Evolutionary conservation across 2,888 invertebrate genomes (phyloP), one percentile per base, ranked within the genome.

Genomic region (Trissolcus brochymenae): DNA sequence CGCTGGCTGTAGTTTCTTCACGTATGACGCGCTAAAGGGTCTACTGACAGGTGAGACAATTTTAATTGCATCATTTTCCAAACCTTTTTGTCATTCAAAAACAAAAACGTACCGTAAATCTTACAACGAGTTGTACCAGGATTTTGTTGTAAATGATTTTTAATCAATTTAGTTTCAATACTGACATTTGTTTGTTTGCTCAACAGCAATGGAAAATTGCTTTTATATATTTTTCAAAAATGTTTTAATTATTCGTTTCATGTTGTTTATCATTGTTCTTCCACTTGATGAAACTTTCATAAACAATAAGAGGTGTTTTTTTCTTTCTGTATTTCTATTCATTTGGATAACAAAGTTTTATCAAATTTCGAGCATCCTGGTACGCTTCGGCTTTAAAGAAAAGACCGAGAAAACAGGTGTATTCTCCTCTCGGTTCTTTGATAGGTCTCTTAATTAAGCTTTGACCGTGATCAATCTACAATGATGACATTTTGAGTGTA

Each of bases 1-100:
- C 90, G 98, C 99, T 0, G 99, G 99, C 3, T 95, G 95, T 60
- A 97, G 98, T 14, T 99, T 99, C 91, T 98, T 95, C 90, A 99
- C 97, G 0, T 99, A 98, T 87, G 99, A 99, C 90, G 95, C 96
- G 0, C 91, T 99, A 25, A 99, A 99, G 89, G 93, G 93, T 76
- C 90, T 93, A 83, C 93, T 96, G 85, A 90, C 91, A 85, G 94
- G 96, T 96, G 87, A 90, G 89, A 82, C 66, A 29, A 40, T 41
- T 72, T 41, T 72, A 54, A 64, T 80, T 79, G 50, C 65, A 50
- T 46, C n/a, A 16, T 14, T 4, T 46, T 16, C 16, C 46, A 46
- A 25, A n/a, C 14, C 14, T 51, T 50, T 17, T 19, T 60, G 13
- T 1, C 4, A 55, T 40, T 17, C n/a, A n/a, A 46, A 46, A 46